Base-by-base conservation (phyloP, 2,113 vertebrate species). In the Brachypteracias leptosomus region DNA sequence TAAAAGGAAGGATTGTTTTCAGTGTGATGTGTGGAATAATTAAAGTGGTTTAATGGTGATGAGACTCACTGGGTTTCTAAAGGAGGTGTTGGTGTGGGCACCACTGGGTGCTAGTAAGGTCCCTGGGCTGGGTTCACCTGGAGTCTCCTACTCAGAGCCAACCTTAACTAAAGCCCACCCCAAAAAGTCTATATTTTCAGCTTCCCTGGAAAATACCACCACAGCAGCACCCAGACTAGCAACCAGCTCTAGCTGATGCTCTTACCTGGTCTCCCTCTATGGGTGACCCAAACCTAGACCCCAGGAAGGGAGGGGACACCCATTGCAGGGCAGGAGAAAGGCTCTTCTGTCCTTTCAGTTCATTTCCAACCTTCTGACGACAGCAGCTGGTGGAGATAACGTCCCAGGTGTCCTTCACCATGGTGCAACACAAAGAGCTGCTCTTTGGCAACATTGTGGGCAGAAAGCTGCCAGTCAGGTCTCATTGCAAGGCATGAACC, bases 11-110 rank as follows among this genome's bases (percentile, higher is more conserved):
- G 59, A 57, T 36, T 62, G 55, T 74, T 94, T 90, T 81, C 71
- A 36, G 17, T 16, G 67, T 7, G 75, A 54, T 9, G 33, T 52
- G 88, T 54, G 76, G 85, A 85, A 90, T 95, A 89, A 96, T 97
- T 95, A 91, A 42, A 72, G 36, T n/a, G 1, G 2, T 77, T 84
- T 66, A 74, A 77, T 18, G 46, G 75, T 57, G 35, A 73, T 57
- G 44, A 65, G 59, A 3, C 31, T 8, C 3, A 1, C 57, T 20
- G 79, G 71, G 55, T 16, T 72, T 83, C 83, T 55, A 19, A 61
- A 5, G 85, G 76, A 86, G 36, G 0, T 9, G 44, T 1, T 31
- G 38, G 63, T 33, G 59, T 7, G 28, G 74, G 35, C 54, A 6
- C 25, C 5, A 1, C 18, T 1, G 13, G 19, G 47, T 20, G 3